phyloP scores from a whole-genome alignment of 1,140 invertebrate genomes.

The Megathymus violae region DNA sequence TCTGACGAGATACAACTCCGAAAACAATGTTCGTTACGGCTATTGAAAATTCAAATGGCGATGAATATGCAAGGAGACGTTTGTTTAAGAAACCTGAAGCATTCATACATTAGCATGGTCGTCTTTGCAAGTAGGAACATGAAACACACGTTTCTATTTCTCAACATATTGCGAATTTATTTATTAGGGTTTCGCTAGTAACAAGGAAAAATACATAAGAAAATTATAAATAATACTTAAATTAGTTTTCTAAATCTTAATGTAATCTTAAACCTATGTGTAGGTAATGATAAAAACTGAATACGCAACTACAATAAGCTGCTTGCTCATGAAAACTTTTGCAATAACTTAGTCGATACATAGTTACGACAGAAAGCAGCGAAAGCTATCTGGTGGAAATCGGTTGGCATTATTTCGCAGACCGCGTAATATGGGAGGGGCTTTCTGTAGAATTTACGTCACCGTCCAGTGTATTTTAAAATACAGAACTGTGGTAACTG shows the following conservation, averaged over 20 bases:
- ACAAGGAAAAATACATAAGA: neutral
- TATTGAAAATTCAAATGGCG: conserved; percentile 6
- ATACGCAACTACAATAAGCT: conserved; percentile 9
- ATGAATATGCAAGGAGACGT: conserved; percentile 21
- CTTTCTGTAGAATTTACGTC: conserved; percentile 34
- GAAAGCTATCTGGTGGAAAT: neutral
- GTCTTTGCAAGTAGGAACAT: neutral
- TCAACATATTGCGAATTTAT: neutral
- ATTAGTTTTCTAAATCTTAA: neutral
- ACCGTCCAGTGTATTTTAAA: neutral
- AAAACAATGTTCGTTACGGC: conserved; percentile 1
- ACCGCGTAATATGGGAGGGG: conserved; percentile 29
- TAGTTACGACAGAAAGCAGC: neutral
- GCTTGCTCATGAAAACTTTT: neutral
- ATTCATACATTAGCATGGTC: conserved; percentile 11
- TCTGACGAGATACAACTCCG: neutral
- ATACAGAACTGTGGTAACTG: neutral
- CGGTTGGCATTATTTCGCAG: conserved; percentile 8
- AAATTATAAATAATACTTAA: neutral
- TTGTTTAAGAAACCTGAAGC: conserved; percentile 12
- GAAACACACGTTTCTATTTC: neutral
- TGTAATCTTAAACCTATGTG: neutral
- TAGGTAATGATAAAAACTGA: neutral
- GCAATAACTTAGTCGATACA: neutral
- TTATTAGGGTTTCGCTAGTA: neutral